Evolutionary conservation across 2,888 invertebrate genomes (phyloP), one percentile per base, ranked within the genome.

Genomic region (Lysandra coridon): DNA sequence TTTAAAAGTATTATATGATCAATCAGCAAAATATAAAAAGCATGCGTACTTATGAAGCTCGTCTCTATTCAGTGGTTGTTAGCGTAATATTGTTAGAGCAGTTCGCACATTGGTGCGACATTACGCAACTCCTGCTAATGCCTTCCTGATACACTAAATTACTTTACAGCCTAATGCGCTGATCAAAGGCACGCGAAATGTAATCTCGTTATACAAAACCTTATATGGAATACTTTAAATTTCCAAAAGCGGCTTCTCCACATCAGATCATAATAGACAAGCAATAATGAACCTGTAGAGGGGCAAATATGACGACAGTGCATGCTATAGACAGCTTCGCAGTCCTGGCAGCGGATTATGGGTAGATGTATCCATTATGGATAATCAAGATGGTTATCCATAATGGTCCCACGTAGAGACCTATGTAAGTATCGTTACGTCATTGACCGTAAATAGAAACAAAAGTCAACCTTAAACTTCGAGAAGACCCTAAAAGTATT

Each of bases 41-140:
- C 14, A 12, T 60, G n/a, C 60, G 60, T 14, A 62, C 60, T 10
- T 62, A 62, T 62, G 30, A 23, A 62, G 64, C 64, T 23, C 3
- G 30, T 30, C 64, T 64, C 64, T 23, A 62, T 62, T 64, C 30
- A 30, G 64, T 12, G 64, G 30, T 23, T 80, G 81, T 81, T 80
- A 81, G 81, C 81, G 82, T 83, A 83, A 81, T 80, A 81, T 80
- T 78, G 83, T 85, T 83, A 83, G 82, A 81, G 80, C 81, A 49
- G 23, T 92, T 92, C 88, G 86, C 92, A 89, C 87, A 83, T 86
- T 85, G 87, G 92, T 92, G 92, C 83, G 88, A 93, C 85, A 87
- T 92, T 91, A 88, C 91, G 88, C 88, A 91, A 92, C 88, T 73
- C 78, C 37, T 76, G 77, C 75, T 81, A 80, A 80, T 73, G 76